Evolutionary conservation across 2,888 invertebrate genomes (phyloP), one percentile per base, ranked within the genome.

Genomic region (Sympetrum striolatum): DNA sequence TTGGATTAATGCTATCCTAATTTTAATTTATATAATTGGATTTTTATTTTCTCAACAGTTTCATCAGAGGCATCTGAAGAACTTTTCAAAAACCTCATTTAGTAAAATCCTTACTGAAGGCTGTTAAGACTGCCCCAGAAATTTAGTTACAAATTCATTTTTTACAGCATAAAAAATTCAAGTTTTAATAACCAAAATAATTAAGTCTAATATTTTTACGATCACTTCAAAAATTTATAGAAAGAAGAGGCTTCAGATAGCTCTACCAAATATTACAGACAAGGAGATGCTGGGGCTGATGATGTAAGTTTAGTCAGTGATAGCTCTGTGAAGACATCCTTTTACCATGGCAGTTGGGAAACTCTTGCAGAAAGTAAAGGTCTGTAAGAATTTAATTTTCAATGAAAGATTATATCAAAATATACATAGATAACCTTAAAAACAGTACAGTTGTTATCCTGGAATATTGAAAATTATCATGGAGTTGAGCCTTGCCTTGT

Each of bases 301-400:
- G 64, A 91, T 53, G n/a, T 58, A 14, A 91, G 91, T 90, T 90
- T 91, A 39, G 91, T 82, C 22, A 91, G 91, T 90, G 91, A 90
- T n/a, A 91, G 90, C 81, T 91, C 91, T 15, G 91, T 91, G 44
- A 90, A 90, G 53, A 91, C 91, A 48, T 90, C 91, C 22, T 91
- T 86, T 64, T 90, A 79, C 48, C 91, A 91, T 53, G 91, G 86
- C 35, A 86, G 86, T 37, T 86, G 86, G 60, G 86, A 86, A 22
- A 86, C 86, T n/a, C 58, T 86, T 37, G 86, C 86, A 6, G 86
- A 60, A 31, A 86, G 60, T 60, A 86, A 86, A 60, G 86, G 86
- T 86, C 15, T 60, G 86, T 64, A 64, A 22, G 37, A 25, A 39
- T 44, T 81, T 48, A 15, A 48, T 44, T n/a, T 14, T 44, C 31